Percentiles rank a stretch among this genome's conserved stretches.
Conservation (phyloP, 1,140 invertebrate genomes). For the Mya arenaria region DNA sequence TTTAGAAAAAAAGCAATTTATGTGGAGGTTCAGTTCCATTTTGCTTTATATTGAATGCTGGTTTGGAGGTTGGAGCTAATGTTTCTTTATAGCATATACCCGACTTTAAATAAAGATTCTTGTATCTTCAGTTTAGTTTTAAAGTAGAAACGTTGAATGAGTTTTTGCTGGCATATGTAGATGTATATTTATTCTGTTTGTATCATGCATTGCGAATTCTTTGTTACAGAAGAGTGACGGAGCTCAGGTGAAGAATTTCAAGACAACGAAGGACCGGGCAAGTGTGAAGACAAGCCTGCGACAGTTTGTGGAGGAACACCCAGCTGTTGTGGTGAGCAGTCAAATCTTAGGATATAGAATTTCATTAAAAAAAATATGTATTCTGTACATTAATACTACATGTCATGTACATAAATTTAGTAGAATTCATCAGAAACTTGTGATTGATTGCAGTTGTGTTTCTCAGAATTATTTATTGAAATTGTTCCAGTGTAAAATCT, state of each 20-base stretch:
- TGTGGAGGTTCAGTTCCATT: too few relatives aligned
- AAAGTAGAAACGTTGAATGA: neutral
- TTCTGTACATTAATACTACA: neutral
- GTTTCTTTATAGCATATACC: too few relatives aligned
- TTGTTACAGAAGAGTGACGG: constrained; percentile 78
- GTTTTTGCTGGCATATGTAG: neutral
- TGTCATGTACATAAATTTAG: neutral
- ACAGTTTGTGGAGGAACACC: constrained; percentile 91
- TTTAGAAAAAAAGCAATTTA: too few relatives aligned
- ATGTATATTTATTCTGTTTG: neutral
- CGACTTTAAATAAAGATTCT: too few relatives aligned
- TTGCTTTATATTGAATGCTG: too few relatives aligned
- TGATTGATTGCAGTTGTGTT: neutral
- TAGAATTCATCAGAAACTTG: neutral
- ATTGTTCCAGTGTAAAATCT: too few relatives aligned
- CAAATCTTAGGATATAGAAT: too few relatives aligned
- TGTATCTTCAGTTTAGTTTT: neutral
- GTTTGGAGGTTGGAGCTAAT: too few relatives aligned
- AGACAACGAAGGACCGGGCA: constrained; percentile 94
- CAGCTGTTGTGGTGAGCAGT: constrained; percentile 88
- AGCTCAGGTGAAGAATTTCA: constrained; percentile 91
- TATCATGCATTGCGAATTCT: too few relatives aligned
- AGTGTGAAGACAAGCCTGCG: constrained; percentile 91
- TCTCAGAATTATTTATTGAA: too few relatives aligned
- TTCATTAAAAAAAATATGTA: neutral